Percentiles rank a stretch among this genome's conserved stretches.
Conservation (phyloP, 2,888 invertebrate genomes). For the Limnephilus lunatus region DNA sequence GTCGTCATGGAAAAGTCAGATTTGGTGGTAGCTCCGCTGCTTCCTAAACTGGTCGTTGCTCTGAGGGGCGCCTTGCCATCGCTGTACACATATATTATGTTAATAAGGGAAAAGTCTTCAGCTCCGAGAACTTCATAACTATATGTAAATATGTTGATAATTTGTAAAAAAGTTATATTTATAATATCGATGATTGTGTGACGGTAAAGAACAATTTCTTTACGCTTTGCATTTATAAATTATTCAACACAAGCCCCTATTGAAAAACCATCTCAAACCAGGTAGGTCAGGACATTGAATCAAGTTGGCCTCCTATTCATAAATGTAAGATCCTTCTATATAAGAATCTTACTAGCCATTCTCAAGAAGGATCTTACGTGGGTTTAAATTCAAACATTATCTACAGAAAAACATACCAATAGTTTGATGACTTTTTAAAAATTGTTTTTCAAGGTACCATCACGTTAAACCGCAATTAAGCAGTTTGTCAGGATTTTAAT, state of each 20-base stretch:
- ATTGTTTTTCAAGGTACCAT: too few relatives aligned
- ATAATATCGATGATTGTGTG: not conserved
- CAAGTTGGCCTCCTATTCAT: too few relatives aligned
- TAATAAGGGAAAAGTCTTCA: conserved; percentile 77
- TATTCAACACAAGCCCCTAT: not conserved
- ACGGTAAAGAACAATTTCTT: not conserved
- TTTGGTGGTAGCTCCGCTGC: conserved; percentile 83
- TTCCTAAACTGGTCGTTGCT: conserved; percentile 84
- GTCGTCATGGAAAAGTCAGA: conserved; percentile 85
- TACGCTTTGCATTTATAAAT: not conserved
- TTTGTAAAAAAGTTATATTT: conserved; percentile 11
- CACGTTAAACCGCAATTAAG: too few relatives aligned
- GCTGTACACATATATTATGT: conserved; percentile 84
- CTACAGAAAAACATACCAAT: too few relatives aligned
- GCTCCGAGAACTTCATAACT: conserved; percentile 45
- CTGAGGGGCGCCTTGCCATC: conserved; percentile 85
- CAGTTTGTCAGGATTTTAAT: too few relatives aligned
- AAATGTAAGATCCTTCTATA: too few relatives aligned
- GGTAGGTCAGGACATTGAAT: too few relatives aligned
- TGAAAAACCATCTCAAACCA: too few relatives aligned
- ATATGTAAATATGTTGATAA: not conserved
- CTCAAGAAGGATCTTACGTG: too few relatives aligned
- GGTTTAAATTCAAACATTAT: too few relatives aligned
- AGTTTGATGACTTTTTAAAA: too few relatives aligned
- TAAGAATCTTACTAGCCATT: too few relatives aligned